phyloP scores from a whole-genome alignment of 2,888 invertebrate species.

The Eupithecia subfuscata region DNA sequence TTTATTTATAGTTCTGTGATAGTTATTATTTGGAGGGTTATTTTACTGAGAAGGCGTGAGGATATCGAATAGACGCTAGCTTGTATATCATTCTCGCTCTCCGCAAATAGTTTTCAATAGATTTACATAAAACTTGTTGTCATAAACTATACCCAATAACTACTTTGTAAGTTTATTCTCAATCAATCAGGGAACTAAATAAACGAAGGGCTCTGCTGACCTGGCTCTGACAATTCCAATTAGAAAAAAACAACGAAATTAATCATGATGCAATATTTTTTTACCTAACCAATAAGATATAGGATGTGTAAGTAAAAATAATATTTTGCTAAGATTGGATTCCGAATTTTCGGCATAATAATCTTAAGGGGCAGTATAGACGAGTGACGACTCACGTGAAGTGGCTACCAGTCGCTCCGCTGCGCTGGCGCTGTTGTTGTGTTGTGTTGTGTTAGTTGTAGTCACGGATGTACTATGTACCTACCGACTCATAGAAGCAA shows the following conservation, averaged over 20 bases:
- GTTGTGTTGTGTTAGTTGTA: background rate
- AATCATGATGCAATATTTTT: background rate
- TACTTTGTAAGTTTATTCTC: background rate
- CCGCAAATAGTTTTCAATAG: too few relatives aligned
- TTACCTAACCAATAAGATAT: background rate
- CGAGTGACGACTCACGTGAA: background rate
- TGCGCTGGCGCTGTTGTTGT: too few relatives aligned
- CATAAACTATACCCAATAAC: background rate
- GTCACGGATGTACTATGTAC: background rate
- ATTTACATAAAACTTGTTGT: background rate
- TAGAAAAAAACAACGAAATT: background rate
- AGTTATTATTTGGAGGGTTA: constrained; percentile 9
- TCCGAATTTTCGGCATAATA: background rate
- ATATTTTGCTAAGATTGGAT: background rate
- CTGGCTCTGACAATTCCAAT: background rate
- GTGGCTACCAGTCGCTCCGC: background rate
- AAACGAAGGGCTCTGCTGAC: background rate
- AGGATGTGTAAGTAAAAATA: background rate
- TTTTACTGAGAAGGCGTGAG: background rate
- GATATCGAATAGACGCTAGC: background rate
- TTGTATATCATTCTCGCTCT: background rate
- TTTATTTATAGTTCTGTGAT: constrained; percentile 60
- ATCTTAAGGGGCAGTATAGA: background rate
- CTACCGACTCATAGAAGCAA: background rate
- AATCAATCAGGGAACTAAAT: background rate